Conservation (phyloP, 2,888 invertebrate species). For the Drosophila greeni region DNA sequence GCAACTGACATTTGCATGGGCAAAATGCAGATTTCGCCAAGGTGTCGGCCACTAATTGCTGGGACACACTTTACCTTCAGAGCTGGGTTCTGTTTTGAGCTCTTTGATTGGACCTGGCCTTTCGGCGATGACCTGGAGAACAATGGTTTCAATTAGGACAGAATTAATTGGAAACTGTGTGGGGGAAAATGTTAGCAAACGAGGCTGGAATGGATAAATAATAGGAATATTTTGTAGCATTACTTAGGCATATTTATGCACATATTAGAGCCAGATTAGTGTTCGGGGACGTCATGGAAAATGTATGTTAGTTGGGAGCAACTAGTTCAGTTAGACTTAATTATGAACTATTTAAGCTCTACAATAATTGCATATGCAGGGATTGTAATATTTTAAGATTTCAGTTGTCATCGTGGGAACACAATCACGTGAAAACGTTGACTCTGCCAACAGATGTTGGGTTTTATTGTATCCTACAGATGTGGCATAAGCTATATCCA, state of each 20-base stretch:
- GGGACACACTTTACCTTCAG: constrained; percentile 2
- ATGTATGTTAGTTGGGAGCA: not conserved
- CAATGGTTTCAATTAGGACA: constrained; percentile 20
- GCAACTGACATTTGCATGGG: constrained; percentile 50
- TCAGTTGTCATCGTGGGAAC: constrained; percentile 17
- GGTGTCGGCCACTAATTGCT: constrained; percentile 38
- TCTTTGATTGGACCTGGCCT: not conserved
- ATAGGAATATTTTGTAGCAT: constrained; percentile 24
- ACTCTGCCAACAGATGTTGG: constrained; percentile 14
- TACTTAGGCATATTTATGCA: constrained; percentile 12
- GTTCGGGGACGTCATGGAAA: constrained; percentile 2
- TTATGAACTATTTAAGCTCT: not conserved
- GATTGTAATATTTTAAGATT: not conserved
- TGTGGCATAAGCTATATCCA: constrained; percentile 5
- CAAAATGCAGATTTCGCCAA: constrained; percentile 32
- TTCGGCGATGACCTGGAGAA: constrained; percentile 22
- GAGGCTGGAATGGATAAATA: constrained; percentile 15
- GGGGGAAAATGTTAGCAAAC: constrained; percentile 17
- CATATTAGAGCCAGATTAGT: constrained; percentile 1
- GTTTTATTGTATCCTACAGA: constrained; percentile 6
- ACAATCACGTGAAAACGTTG: not conserved
- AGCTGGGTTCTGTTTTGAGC: not conserved
- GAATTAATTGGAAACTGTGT: constrained; percentile 17
- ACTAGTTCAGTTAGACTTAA: constrained; percentile 3
- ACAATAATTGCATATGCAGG: not conserved